These are phyloP conservation scores for Eupithecia inturbata DNA, from an alignment of 2,888 invertebrate species.

Conservation along the genomic window DNA sequence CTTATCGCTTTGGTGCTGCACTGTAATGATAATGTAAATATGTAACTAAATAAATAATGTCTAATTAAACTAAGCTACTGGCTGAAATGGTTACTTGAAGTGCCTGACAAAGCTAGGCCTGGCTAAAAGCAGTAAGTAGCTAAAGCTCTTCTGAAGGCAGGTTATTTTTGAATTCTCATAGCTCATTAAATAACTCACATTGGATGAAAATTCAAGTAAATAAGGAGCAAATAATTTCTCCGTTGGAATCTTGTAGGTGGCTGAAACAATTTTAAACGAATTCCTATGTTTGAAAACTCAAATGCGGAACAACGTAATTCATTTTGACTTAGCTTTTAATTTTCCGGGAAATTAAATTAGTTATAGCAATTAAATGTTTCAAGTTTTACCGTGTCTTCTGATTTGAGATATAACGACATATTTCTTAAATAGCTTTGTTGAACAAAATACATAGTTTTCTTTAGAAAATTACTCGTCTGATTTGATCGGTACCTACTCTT, in stretches of 20 bases:
- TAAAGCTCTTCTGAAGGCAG: not conserved
- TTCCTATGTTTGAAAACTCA: slow-evolving; percentile 56
- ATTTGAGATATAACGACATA: not conserved
- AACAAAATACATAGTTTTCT: not conserved
- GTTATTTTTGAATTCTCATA: not conserved
- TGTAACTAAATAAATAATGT: not conserved
- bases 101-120: not conserved
- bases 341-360: slow-evolving; percentile 23
- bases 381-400: slow-evolving; percentile 1
- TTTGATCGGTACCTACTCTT: not conserved
- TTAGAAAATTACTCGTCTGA: not conserved
- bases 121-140: not conserved
- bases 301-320: slow-evolving; percentile 54
- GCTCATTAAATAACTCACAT: slow-evolving; percentile 38
- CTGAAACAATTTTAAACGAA: slow-evolving; percentile 57
- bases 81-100: not conserved
- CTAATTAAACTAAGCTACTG: not conserved
- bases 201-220: slow-evolving; percentile 44
- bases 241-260: slow-evolving; percentile 52
- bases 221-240: slow-evolving; percentile 49
- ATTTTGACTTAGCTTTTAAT: slow-evolving; percentile 39
- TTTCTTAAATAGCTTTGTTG: not conserved
- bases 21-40: too few species aligned
- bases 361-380: slow-evolving; percentile 14
- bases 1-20: too few species aligned